phyloP scores from a whole-genome alignment of 2,888 invertebrate species.

The Diaperis boleti region DNA sequence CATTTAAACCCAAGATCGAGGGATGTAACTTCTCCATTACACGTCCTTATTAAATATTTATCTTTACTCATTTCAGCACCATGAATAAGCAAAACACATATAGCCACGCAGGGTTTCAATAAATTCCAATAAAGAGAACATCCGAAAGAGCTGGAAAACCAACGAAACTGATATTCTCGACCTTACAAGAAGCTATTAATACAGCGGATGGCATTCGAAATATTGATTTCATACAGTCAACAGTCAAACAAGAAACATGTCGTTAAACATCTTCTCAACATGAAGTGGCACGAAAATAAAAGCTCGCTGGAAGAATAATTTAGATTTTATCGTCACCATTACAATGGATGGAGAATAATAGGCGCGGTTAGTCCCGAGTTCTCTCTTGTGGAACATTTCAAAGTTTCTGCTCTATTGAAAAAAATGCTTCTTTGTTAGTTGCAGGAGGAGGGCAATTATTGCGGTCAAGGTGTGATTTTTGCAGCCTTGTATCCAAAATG shows the following conservation, averaged over 20 bases:
- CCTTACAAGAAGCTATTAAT: slow-evolving; percentile 31
- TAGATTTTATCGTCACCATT: slow-evolving; percentile 31
- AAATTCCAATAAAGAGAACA: slow-evolving; percentile 17
- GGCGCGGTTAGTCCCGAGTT: slow-evolving; percentile 5
- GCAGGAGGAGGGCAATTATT: slow-evolving; percentile 12
- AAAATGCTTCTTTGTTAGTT: slow-evolving; percentile 13
- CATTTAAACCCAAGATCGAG: slow-evolving; percentile 9
- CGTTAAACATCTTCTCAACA: slow-evolving; percentile 13
- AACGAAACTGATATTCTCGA: slow-evolving; percentile 24
- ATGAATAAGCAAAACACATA: slow-evolving; percentile 20
- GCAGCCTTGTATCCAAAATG: too few species aligned
- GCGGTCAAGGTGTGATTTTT: slow-evolving; percentile 8
- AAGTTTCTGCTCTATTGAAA: slow-evolving; percentile 34
- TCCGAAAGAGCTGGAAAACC: too few species aligned
- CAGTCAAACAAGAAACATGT: slow-evolving; percentile 21
- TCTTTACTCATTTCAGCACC: slow-evolving; percentile 3
- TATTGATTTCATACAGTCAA: slow-evolving; percentile 30
- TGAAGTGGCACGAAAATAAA: slow-evolving; percentile 6
- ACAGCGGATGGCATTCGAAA: slow-evolving; percentile 1
- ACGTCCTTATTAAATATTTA: slow-evolving; percentile 23
- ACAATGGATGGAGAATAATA: slow-evolving; percentile 30
- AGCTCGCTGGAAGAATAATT: slow-evolving; percentile 28
- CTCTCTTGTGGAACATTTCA: slow-evolving; percentile 26
- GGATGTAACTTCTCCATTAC: slow-evolving; percentile 17
- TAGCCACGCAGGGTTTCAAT: slow-evolving; percentile 18